Evolutionary conservation across 1,140 invertebrate species (phyloP), one percentile per base, ranked within the genome.

Genomic region (Neuroterus valhalla): DNA sequence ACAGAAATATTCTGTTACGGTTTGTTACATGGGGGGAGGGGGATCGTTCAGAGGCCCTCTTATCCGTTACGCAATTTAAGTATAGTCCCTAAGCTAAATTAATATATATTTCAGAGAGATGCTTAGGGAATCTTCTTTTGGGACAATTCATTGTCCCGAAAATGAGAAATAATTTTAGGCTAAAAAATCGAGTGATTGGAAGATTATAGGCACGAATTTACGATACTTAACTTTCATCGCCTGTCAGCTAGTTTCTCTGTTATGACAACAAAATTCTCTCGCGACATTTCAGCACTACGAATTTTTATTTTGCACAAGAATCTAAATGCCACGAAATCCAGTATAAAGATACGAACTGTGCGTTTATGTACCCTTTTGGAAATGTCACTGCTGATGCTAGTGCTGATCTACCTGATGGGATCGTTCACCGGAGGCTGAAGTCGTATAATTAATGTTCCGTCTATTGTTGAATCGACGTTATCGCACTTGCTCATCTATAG

Each of bases 391-490:
- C 31, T 1, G 31, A n/a, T n/a, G n/a, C n/a, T n/a, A 62, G 31
- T 38, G 55, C 15, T 62, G 55, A 11, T 23, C 19, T 52, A 12
- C 12, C 23, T 12, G n/a, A 19, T 55, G 31, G 5, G 52, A 26
- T 12, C 31, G 31, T 26, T 31, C 5, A 31, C 12, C 23, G 21
- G 14, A 38, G 6, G 11, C 19, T 52, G 2, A 12, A 23, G 26
- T 15, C 55, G 12, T 62, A 6, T 62, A 62, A 62, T 62, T 62
- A 62, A 62, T 62, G 55, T 62, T 62, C 23, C 31, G 5, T 38
- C 55, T 62, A 62, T 62, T 62, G 23, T 62, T 62, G 3, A 62
- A 62, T 62, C 26, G 55, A 62, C 55, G 14, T 31, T 31, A 62
- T 62, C 55, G 31, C 55, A 26, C 55, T 62, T 62, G 26, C 23